A percentile compares a stretch with the other conserved stretches of the same genome.
Evolutionary conservation across 2,797 vertebrate species (phyloP).

Genomic region (Oreortyx pictus): DNA sequence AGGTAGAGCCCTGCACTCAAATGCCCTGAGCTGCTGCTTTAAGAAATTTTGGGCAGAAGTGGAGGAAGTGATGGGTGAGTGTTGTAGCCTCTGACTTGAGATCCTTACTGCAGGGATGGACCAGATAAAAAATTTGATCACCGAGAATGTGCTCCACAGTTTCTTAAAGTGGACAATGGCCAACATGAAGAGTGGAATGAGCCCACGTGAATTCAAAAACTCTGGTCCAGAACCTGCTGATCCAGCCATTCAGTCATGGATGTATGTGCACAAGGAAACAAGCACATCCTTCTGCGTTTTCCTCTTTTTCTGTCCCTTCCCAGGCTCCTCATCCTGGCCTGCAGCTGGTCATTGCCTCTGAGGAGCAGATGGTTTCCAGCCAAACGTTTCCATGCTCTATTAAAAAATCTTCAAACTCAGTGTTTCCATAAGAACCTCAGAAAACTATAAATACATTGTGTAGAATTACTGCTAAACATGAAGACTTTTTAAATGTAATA

Average conservation of each 20-base stretch:
- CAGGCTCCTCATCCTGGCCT: not conserved
- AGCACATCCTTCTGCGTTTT: not conserved
- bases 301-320: not conserved
- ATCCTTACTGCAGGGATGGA: not conserved
- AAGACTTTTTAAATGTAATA: not conserved
- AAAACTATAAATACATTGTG: not conserved
- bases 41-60: not conserved
- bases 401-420: not conserved
- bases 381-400: not conserved
- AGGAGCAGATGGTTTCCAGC: conserved; percentile 40
- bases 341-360: not conserved
- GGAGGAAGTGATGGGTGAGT: fast-evolving
- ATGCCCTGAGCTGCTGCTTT: not conserved
- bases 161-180: not conserved
- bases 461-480: not conserved
- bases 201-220: not conserved
- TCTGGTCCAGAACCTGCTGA: not conserved
- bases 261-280: not conserved
- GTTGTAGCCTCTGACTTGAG: not conserved
- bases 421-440: not conserved
- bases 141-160: not conserved
- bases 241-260: not conserved
- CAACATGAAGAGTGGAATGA: not conserved
- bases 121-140: not conserved
- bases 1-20: fast-evolving